These are phyloP conservation scores for Melanogrammus aeglefinus DNA, from an alignment of 2,797 vertebrate genomes.

Conservation along the genomic window DNA sequence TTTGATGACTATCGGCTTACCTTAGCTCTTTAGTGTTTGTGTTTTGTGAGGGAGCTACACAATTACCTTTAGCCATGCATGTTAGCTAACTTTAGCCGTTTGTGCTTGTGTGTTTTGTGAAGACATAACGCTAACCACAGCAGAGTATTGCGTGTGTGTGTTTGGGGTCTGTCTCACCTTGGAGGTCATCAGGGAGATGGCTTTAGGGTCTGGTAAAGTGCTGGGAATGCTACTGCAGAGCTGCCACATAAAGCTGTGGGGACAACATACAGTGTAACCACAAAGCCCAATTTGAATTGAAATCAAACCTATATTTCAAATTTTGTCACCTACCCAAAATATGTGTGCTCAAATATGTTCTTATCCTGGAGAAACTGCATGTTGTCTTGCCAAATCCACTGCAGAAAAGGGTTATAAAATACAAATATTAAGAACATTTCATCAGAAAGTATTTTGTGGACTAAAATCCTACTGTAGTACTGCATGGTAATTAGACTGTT, in stretches of 20 bases:
- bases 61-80: neutral
- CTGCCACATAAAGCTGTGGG: slow-evolving; percentile 96
- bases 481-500: neutral
- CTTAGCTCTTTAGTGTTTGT: too few relatives aligned
- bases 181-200: slow-evolving; percentile 95
- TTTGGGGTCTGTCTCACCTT: slow-evolving; percentile 77
- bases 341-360: slow-evolving; percentile 99
- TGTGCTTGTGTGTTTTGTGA: neutral
- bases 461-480: neutral
- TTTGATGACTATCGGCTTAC: too few relatives aligned
- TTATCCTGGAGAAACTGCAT: slow-evolving; percentile 99
- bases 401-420: slow-evolving; percentile 20
- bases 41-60: too few relatives aligned
- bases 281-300: neutral
- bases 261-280: neutral
- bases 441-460: neutral
- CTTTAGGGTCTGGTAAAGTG: slow-evolving; percentile 95
- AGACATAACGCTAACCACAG: neutral
- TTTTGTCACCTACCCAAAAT: slow-evolving; percentile 87
- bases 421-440: neutral
- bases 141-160: neutral
- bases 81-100: neutral
- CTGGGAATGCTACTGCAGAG: slow-evolving; percentile 98
- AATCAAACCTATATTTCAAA: neutral
- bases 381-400: slow-evolving; percentile 99